Evolutionary conservation across 1,140 invertebrate genomes (phyloP).

Genomic region (Zophobas atratus): DNA sequence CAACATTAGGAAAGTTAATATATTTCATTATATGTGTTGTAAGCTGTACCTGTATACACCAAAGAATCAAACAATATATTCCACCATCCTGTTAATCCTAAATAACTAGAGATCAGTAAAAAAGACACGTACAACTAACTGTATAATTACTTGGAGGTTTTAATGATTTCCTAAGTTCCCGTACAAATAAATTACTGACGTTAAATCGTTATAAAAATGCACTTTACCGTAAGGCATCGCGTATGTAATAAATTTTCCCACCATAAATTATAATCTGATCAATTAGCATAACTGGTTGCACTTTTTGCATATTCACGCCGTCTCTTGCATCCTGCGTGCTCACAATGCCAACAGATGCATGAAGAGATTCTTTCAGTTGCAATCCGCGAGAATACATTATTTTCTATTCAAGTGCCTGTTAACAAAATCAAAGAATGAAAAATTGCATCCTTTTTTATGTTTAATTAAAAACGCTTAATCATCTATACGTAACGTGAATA

Average conservation of each 20-base stretch:
- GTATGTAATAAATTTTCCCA: constrained; percentile 23
- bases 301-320: not conserved
- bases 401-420: no score
- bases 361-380: not conserved
- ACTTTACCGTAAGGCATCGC: constrained; percentile 24
- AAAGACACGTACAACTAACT: not conserved
- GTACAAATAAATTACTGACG: constrained; percentile 23
- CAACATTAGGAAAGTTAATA: not conserved
- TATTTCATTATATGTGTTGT: not conserved
- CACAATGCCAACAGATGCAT: not conserved
- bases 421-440: not conserved
- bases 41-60: not conserved
- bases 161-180: constrained; percentile 7
- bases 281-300: constrained; percentile 27
- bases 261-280: not conserved
- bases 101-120: constrained; percentile 13
- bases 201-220: constrained; percentile 17
- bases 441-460: not conserved
- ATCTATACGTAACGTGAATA: no score
- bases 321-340: no score
- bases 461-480: no score
- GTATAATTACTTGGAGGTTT: constrained; percentile 11
- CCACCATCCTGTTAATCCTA: no score
- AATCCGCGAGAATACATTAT: not conserved
- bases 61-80: constrained; percentile 1